Base-by-base conservation (phyloP, 2,797 vertebrate genomes). In the Enteromius mattozi region DNA sequence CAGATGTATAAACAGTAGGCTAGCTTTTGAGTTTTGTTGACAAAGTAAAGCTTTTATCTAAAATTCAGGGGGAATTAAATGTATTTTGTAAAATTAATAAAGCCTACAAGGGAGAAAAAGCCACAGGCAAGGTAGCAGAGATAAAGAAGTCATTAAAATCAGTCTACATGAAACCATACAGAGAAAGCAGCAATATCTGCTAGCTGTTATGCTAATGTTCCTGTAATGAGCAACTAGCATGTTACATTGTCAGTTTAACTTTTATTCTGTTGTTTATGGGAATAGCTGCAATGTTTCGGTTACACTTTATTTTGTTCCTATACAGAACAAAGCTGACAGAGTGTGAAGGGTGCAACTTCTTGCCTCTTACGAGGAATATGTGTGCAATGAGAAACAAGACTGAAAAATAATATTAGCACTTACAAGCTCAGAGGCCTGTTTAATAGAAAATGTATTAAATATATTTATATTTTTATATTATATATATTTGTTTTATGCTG, bases 111-210 rank as follows among this genome's bases (percentile, higher is more conserved):
- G 19, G 51, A 79, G 65, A 71, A 63, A 17, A 71, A 63, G 76
- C 82, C 76, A 47, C 37, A 6, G 63, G 75, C 75, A 71, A 83
- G 10, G 16, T 17, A n/a, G 4, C 49, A 12, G 49, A 81, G 68
- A 81, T 37, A 81, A 71, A 79, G 59, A 45, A 30, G 80, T 42
- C 49, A 81, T 59, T 59, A 71, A 71, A 80, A 70, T 35, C 79
- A 65, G 79, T 80, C 79, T 14, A 19, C 37, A 33, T 56, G 47
- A 54, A 80, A 19, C 45, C 30, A 80, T 24, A 70, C 21, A 54
- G 77, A 21, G 61, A 27, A 47, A 66, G 30, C 77, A 66, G 42
- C 42, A 49, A 27, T 35, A 63, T 27, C 61, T 79, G 17, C 77
- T 66, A 66, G 63, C 33, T 69, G 30, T 70, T 68, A 70, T 80